Evolutionary conservation across 2,797 vertebrate genomes (phyloP).

Genomic region (Lycodopsis pacificus): DNA sequence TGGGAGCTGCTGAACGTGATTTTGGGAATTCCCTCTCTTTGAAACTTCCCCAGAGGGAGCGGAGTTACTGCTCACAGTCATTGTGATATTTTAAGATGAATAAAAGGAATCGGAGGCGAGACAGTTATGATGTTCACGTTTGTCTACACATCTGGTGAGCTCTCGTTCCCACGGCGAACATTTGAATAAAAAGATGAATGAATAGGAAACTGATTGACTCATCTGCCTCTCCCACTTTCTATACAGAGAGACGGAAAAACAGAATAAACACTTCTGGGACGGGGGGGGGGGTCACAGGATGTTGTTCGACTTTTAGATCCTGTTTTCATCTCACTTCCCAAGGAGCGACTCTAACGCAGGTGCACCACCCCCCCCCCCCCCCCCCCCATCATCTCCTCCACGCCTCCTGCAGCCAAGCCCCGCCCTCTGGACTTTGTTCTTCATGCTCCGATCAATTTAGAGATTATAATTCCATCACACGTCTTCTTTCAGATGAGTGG

Average conservation of each 20-base stretch:
- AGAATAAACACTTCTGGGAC: constrained; percentile 62
- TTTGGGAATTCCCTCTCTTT: constrained; percentile 25
- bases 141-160: constrained; percentile 28
- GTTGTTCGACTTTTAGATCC: constrained; percentile 81
- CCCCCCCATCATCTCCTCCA: not conserved
- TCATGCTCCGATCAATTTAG: no score
- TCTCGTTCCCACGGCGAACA: not conserved
- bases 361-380: constrained; percentile 57
- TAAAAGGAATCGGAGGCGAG: not conserved
- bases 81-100: constrained; percentile 18
- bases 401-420: constrained; percentile 22
- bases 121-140: not conserved
- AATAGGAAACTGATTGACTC: constrained; percentile 58
- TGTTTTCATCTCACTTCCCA: constrained; percentile 82
- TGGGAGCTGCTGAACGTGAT: not conserved
- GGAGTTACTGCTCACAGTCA: not conserved
- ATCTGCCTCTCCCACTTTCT: constrained; percentile 62
- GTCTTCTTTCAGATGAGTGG: not conserved
- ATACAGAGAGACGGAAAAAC: constrained; percentile 60
- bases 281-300: constrained; percentile 70
- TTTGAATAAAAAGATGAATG: constrained; percentile 51
- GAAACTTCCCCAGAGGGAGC: constrained; percentile 35
- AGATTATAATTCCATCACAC: no score
- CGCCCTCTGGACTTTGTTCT: not conserved
- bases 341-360: constrained; percentile 70